These are phyloP conservation scores for Stichodactyla helianthus DNA, from an alignment of 64 coral and sea anemone species.

Conservation along the genomic window DNA sequence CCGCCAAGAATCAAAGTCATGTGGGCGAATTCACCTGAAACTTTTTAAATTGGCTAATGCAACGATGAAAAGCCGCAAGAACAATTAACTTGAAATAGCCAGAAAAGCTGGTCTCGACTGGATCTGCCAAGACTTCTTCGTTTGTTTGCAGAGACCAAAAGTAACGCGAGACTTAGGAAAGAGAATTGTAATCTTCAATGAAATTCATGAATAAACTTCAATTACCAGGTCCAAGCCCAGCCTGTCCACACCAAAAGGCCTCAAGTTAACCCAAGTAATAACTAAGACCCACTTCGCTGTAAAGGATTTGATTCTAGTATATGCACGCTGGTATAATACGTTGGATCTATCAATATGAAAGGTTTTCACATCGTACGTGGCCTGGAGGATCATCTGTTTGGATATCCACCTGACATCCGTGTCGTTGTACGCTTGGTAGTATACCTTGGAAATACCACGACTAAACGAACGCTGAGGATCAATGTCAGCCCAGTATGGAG, in stretches of 20 bases:
- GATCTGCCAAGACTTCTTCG: no score
- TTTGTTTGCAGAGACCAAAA: no score
- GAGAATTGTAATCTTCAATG: no score
- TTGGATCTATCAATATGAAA: neutral
- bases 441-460: neutral
- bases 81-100: no score
- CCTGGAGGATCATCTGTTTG: neutral
- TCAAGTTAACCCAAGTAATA: neutral
- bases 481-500: neutral
- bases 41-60: no score
- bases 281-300: neutral
- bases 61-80: no score
- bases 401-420: neutral
- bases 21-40: no score
- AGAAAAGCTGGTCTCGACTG: no score
- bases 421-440: neutral
- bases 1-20: no score
- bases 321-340: neutral
- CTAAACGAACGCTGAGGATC: neutral
- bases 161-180: no score
- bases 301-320: neutral
- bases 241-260: neutral
- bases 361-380: neutral
- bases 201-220: neutral
- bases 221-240: neutral